Evolutionary conservation across 2,113 vertebrate species (phyloP), one percentile per base, ranked within the genome.

Genomic region (Reinhardtius hippoglossoides): DNA sequence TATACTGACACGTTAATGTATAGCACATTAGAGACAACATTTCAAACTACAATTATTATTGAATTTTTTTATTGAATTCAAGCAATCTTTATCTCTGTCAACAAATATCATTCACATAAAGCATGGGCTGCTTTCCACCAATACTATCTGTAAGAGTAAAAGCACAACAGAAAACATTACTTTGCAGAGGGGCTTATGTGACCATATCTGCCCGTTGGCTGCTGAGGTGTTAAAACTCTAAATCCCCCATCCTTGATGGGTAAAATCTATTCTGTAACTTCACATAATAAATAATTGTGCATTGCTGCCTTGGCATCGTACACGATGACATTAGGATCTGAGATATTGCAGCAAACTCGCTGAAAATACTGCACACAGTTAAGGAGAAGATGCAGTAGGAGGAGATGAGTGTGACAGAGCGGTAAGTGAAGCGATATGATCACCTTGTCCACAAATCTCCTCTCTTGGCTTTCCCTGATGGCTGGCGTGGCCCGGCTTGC

Each of bases 391-490:
- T 50, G 15, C 40, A 76, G 70, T 76, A 74, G 52, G 69, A 61
- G 61, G 54, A 21, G 70, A n/a, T 59, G 68, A 83, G 60, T 82
- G 64, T 80, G 71, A 83, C 81, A 74, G 78, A 81, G 84, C 68
- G 73, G 64, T 80, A 89, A 78, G 82, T 84, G 70, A 73, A 89
- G 86, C 69, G 82, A 88, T 86, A 82, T 85, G 81, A 91, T 89
- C 87, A 90, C 82, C 90, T 90, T 80, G 73, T 89, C 82, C 84
- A 86, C 85, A 88, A 91, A 91, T 89, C 80, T 78, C 75, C 82
- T 82, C 67, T 74, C 81, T 81, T 89, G 82, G 83, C 87, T 67
- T 80, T 80, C 76, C 85, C 87, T 74, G 67, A 80, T 10, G 75
- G 76, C 76, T 66, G 8, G 79, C 65, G 35, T 79, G 75, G 85